phyloP scores from a whole-genome alignment of 2,888 invertebrate genomes.

The Drosophila meridionalis region DNA sequence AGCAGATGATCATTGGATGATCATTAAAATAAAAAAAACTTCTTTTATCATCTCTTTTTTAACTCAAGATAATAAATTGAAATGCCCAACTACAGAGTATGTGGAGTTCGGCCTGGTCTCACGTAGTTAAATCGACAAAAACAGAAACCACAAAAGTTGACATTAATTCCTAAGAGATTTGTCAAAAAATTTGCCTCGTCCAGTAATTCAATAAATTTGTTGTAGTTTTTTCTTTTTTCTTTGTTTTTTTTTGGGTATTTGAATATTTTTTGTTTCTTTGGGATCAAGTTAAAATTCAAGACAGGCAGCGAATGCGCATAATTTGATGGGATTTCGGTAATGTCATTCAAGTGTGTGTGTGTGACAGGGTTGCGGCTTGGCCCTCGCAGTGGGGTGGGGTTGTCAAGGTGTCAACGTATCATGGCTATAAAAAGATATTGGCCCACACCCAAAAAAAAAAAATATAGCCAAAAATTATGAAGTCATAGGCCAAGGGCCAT shows the following conservation, averaged over 20 bases:
- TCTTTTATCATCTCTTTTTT: not conserved
- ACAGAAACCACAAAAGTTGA: constrained; percentile 22
- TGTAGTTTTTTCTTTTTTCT: constrained; percentile 2
- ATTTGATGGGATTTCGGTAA: constrained; percentile 78
- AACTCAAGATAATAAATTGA: not conserved
- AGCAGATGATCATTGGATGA: not conserved
- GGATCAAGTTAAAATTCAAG: constrained; percentile 63
- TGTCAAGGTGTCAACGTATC: constrained; percentile 60
- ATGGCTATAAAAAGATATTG: constrained; percentile 49
- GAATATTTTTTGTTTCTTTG: constrained; percentile 2
- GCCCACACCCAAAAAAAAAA: constrained; percentile 47
- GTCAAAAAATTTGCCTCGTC: constrained; percentile 58
- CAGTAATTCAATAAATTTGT: constrained; percentile 51
- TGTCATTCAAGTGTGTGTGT: constrained; percentile 67
- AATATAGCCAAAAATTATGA: constrained; percentile 30
- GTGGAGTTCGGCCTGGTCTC: not conserved
- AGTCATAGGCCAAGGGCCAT: constrained; percentile 40
- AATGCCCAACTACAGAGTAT: constrained; percentile 15
- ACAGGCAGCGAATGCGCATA: constrained; percentile 74
- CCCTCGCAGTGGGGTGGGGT: constrained; percentile 6
- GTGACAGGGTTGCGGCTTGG: constrained; percentile 34
- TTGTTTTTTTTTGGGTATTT: not conserved
- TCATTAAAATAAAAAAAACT: too few species aligned
- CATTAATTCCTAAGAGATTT: constrained; percentile 55
- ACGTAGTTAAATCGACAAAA: not conserved